Conservation (phyloP, 2,888 invertebrate species). For the Lasioglossum calceatum region DNA sequence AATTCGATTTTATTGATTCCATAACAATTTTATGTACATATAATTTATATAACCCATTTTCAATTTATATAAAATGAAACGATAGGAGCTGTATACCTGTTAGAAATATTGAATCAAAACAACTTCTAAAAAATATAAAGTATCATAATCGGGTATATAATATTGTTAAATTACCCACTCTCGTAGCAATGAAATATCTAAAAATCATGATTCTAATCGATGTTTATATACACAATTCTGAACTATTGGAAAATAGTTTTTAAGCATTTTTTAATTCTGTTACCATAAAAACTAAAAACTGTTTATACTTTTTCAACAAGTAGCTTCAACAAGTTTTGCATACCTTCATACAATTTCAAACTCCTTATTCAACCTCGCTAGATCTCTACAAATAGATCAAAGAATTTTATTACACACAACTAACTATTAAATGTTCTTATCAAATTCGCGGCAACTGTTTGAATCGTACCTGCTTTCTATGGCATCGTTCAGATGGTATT, state of each 20-base stretch:
- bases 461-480: slow-evolving; percentile 85
- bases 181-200: slow-evolving; percentile 44
- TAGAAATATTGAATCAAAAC: slow-evolving; percentile 47
- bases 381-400: slow-evolving; percentile 80
- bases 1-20: slow-evolving; percentile 46
- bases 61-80: slow-evolving; percentile 41
- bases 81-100: slow-evolving; percentile 45
- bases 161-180: slow-evolving; percentile 38
- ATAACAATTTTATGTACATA: slow-evolving; percentile 59
- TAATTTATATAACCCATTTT: slow-evolving; percentile 55
- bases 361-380: slow-evolving; percentile 83
- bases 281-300: slow-evolving; percentile 43
- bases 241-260: slow-evolving; percentile 58
- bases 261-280: slow-evolving; percentile 46
- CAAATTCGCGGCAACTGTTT: neutral
- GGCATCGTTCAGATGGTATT: slow-evolving; percentile 84
- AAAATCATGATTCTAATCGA: slow-evolving; percentile 31
- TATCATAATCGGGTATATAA: slow-evolving; percentile 37
- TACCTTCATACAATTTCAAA: slow-evolving; percentile 81
- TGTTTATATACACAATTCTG: slow-evolving; percentile 53
- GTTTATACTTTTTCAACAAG: slow-evolving; percentile 47
- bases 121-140: slow-evolving; percentile 49
- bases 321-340: slow-evolving; percentile 43
- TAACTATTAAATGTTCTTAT: neutral
- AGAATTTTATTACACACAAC: neutral